Evolutionary conservation across 2,888 invertebrate species (phyloP).

Genomic region (Criorhina ranunculi): DNA sequence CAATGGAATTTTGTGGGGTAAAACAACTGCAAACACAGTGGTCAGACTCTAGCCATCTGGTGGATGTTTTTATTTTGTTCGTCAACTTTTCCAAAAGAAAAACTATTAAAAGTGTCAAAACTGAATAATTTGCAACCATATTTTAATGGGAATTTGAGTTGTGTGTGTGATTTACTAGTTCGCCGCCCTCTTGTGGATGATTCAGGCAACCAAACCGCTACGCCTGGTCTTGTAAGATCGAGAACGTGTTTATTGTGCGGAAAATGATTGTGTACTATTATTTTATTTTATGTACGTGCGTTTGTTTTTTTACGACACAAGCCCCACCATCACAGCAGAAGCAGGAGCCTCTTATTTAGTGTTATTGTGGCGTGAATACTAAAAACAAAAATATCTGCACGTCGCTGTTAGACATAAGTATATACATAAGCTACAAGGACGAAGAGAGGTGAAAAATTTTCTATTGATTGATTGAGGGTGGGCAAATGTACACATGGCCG

Average conservation of each 20-base stretch:
- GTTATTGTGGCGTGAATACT: constrained; percentile 25
- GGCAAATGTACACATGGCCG: constrained; percentile 16
- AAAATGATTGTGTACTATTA: constrained; percentile 53
- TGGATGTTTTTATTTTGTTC: constrained; percentile 3
- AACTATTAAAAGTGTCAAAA: neutral
- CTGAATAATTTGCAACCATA: neutral
- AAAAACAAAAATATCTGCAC: constrained; percentile 10
- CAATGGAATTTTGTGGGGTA: constrained; percentile 11
- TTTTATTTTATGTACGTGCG: constrained; percentile 50
- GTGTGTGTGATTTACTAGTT: constrained; percentile 33
- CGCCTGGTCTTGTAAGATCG: neutral
- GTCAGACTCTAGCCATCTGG: neutral
- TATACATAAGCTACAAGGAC: neutral
- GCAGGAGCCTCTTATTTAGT: constrained; percentile 38
- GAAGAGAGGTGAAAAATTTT: constrained; percentile 3
- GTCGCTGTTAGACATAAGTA: constrained; percentile 15
- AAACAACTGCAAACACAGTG: neutral
- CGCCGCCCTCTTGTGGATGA: neutral
- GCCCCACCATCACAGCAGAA: neutral
- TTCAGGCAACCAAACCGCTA: neutral
- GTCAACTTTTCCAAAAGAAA: neutral
- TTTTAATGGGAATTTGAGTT: neutral
- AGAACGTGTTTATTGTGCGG: constrained; percentile 44
- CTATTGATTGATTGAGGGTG: constrained; percentile 60
- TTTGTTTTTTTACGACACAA: constrained; percentile 22